Percentiles rank a stretch among this genome's conserved stretches.
Evolutionary conservation across 2,888 invertebrate genomes (phyloP).

Genomic region (Adelognathus sp.): DNA sequence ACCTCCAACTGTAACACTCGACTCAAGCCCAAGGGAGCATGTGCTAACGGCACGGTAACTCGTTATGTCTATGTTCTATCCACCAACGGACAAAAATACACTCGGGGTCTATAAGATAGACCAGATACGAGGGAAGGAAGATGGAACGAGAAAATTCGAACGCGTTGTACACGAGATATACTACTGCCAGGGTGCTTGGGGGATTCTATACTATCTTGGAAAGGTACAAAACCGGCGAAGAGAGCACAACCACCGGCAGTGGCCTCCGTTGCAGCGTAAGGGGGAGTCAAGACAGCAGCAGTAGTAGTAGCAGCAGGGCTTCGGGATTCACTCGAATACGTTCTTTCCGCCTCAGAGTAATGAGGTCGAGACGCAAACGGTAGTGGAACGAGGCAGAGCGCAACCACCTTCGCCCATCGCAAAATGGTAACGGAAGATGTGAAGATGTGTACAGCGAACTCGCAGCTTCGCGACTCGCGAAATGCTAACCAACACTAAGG

Average conservation of each 20-base stretch:
- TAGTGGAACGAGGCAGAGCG: constrained; percentile 17
- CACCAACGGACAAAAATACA: constrained; percentile 28
- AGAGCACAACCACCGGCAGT: constrained; percentile 1
- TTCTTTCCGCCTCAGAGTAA: constrained; percentile 50
- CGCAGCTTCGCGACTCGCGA: constrained; percentile 41
- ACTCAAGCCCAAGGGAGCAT: neutral
- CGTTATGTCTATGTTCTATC: neutral
- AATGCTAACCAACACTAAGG: constrained; percentile 11
- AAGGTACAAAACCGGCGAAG: constrained; percentile 8
- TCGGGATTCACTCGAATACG: constrained; percentile 53
- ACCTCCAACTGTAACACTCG: neutral
- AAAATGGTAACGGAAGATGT: constrained; percentile 7
- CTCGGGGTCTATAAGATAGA: constrained; percentile 15
- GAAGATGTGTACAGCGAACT: constrained; percentile 1
- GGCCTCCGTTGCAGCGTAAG: constrained; percentile 7
- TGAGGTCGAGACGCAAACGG: constrained; percentile 47
- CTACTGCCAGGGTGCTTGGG: constrained; percentile 7
- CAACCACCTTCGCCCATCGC: constrained; percentile 6
- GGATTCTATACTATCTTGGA: constrained; percentile 21
- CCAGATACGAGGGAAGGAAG: constrained; percentile 9
- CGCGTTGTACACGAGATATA: constrained; percentile 24
- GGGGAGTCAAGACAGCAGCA: neutral
- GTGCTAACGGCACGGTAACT: neutral
- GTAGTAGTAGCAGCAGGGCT: constrained; percentile 8
- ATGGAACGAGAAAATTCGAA: constrained; percentile 1